These are phyloP conservation scores for Athene cunicularia DNA, from an alignment of 2,113 vertebrate genomes.

Conservation along the genomic window DNA sequence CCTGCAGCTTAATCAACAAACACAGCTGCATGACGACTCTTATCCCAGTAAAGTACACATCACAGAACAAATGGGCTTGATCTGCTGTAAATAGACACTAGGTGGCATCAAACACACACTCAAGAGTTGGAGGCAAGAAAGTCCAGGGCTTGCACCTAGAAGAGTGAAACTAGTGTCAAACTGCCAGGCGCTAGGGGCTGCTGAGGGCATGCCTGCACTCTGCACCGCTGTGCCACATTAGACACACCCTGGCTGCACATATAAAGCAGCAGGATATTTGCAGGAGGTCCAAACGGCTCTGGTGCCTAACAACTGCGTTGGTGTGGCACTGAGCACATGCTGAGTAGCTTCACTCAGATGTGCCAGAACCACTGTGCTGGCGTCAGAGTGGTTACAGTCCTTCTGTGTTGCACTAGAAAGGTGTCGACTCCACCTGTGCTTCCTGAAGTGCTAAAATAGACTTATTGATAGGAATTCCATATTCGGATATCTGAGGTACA, in stretches of 20 bases:
- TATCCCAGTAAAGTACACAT: rapidly evolving
- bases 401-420: background rate
- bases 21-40: background rate
- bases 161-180: background rate
- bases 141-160: rapidly evolving
- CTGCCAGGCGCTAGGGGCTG: rapidly evolving
- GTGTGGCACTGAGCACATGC: background rate
- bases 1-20: background rate
- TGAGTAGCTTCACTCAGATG: background rate
- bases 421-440: background rate
- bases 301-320: background rate
- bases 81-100: background rate
- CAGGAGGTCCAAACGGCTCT: background rate
- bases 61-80: background rate
- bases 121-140: background rate
- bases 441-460: background rate
- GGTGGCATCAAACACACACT: conserved; percentile 21
- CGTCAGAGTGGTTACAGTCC: background rate
- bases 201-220: background rate
- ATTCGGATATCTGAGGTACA: background rate
- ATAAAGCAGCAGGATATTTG: background rate
- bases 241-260: background rate
- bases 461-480: background rate
- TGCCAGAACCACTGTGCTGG: background rate
- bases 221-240: background rate